Percentiles rank a stretch among this genome's conserved stretches.
phyloP scores from a whole-genome alignment of 2,888 invertebrate genomes.

The Synanthedon myopaeformis region DNA sequence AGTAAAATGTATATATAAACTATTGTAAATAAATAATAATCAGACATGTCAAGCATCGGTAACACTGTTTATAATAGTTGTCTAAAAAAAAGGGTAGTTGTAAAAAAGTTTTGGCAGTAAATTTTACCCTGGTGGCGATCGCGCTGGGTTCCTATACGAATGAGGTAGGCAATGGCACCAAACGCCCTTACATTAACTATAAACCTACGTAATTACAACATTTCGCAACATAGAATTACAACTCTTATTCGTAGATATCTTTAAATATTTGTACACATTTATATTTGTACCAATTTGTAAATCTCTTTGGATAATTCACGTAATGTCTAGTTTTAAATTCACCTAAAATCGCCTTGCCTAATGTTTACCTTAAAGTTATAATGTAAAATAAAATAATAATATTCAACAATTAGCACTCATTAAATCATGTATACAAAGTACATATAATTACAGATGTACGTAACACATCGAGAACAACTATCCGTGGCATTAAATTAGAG shows the following conservation, averaged over 20 bases:
- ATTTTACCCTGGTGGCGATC: constrained; percentile 49
- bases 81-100: no score
- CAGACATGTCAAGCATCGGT: not conserved
- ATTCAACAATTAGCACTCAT: constrained; percentile 60
- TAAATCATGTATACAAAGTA: constrained; percentile 37
- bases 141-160: constrained; percentile 30
- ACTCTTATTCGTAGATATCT: constrained; percentile 44
- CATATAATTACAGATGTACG: constrained; percentile 44
- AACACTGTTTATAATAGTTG: no score
- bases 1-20: not conserved
- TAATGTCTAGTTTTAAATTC: constrained; percentile 20
- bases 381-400: constrained; percentile 63
- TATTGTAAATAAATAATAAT: not conserved
- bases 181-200: constrained; percentile 49
- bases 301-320: constrained; percentile 65
- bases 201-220: constrained; percentile 52
- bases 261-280: constrained; percentile 62
- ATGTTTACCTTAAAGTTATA: constrained; percentile 41
- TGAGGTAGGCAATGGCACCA: constrained; percentile 66
- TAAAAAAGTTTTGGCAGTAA: constrained; percentile 44
- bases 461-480: constrained; percentile 43
- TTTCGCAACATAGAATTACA: constrained; percentile 57
- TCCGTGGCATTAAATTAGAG: constrained; percentile 29
- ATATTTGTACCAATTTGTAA: constrained; percentile 59
- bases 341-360: constrained; percentile 38